Conservation (phyloP, 1,140 invertebrate genomes). For the Heterodera schachtii region DNA sequence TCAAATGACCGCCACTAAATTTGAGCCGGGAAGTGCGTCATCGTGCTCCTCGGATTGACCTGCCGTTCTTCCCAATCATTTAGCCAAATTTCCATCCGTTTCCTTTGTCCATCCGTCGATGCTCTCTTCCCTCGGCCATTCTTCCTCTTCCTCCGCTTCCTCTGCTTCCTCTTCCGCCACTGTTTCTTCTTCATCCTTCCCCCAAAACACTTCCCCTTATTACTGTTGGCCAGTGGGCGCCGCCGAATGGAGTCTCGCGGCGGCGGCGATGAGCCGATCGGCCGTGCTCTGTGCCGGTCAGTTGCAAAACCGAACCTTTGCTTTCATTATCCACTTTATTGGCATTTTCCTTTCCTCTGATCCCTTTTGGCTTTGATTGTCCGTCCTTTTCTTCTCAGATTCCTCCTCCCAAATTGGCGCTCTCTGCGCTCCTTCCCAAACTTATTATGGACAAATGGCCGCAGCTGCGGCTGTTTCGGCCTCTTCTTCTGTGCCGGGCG, state of each 20-base stretch:
- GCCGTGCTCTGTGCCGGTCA: constrained; percentile 8
- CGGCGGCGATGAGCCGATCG: not conserved
- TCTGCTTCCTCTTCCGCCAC: not conserved
- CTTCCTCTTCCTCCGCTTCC: not conserved
- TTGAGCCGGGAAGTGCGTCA: not conserved
- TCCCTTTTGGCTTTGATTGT: not conserved
- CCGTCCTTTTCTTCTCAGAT: not conserved
- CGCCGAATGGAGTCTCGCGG: not conserved
- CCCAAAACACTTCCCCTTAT: not conserved
- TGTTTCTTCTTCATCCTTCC: not conserved
- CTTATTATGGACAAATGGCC: constrained; percentile 12
- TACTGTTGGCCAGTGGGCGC: not conserved
- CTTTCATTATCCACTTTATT: too few relatives aligned
- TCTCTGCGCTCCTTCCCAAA: constrained; percentile 1
- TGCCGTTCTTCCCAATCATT: not conserved
- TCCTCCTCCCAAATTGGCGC: not conserved
- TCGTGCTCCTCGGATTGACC: too few relatives aligned
- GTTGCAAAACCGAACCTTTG: not conserved
- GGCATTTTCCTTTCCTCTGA: not conserved
- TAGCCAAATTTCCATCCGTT: not conserved
- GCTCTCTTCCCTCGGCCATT: not conserved
- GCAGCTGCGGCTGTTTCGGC: not conserved
- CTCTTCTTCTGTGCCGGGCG: not conserved
- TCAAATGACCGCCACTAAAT: constrained; percentile 6
- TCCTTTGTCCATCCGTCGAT: not conserved